Evolutionary conservation across 2,113 vertebrate species (phyloP), one percentile per base, ranked within the genome.

Genomic region (Perca schrenkii): DNA sequence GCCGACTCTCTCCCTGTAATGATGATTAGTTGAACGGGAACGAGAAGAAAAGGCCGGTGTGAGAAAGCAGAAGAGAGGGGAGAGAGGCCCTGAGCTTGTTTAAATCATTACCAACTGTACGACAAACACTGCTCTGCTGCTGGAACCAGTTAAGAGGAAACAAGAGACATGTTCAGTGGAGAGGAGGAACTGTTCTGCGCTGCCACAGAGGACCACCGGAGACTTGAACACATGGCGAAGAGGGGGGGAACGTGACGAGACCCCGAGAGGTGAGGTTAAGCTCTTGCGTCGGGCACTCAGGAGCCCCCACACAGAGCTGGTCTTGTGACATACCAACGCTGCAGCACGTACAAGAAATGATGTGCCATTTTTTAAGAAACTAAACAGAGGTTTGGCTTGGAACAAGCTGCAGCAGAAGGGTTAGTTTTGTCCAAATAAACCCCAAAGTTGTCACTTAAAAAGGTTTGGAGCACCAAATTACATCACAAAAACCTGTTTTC

Each of bases 91-190:
- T 6, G 69, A 79, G 72, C 75, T 78, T 11, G n/a, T 80, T 83
- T 46, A 90, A 93, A 91, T 89, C 85, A 82, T 86, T 86, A 72
- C 85, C 85, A 88, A 90, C 84, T 87, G 86, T 58, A 85, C 2
- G 72, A 79, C 72, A 28, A 80, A 68, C 73, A 68, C 14, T 2
- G 68, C 47, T 5, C 61, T 52, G 11, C 87, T 89, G 74, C 92
- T 92, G 93, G 86, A 91, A 93, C 76, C 83, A 82, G 91, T 93
- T 91, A 89, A 52, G 54, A 77, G 82, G 83, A 80, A 90, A 92
- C 77, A 72, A 63, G 77, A 89, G 86, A 80, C 34, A 31, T 82
- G 90, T 81, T 84, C 71, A 34, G 6, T 25, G 75, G n/a, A 68
- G 78, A 69, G 68, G 69, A 46, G 78, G 77, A 62, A 66, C 72